phyloP scores from a whole-genome alignment of 2,888 invertebrate species.

The Chrysotoxum bicinctum region DNA sequence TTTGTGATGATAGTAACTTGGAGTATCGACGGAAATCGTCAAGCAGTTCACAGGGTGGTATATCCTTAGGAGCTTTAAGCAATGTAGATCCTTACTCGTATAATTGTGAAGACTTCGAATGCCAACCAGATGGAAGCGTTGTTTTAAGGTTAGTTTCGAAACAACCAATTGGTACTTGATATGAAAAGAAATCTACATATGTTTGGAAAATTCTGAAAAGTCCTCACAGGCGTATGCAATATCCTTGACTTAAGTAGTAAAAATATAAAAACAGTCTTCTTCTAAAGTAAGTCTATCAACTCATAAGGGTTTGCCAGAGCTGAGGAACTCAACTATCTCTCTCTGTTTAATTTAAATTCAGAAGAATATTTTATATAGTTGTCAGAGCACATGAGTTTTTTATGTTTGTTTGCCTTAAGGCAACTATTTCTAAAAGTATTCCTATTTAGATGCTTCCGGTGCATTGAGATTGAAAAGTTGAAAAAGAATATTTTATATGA shows the following conservation, averaged over 20 bases:
- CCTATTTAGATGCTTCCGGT: background rate
- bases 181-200: background rate
- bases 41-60: slow-evolving; percentile 77
- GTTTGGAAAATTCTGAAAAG: background rate
- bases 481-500: slow-evolving; percentile 13
- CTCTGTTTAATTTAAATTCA: background rate
- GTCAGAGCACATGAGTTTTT: background rate
- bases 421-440: background rate
- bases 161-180: background rate
- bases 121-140: slow-evolving; percentile 84
- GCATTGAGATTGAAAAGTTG: slow-evolving; percentile 11
- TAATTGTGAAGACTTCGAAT: slow-evolving; percentile 82
- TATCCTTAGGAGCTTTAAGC: slow-evolving; percentile 64
- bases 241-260: too few species aligned
- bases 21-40: slow-evolving; percentile 81
- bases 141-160: slow-evolving; percentile 83
- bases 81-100: slow-evolving; percentile 76
- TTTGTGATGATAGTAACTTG: slow-evolving; percentile 80
- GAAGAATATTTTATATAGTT: background rate
- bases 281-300: too few species aligned
- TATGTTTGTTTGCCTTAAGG: background rate
- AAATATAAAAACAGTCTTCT: too few species aligned
- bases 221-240: too few species aligned
- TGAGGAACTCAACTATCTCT: background rate
- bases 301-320: too few species aligned